phyloP scores from a whole-genome alignment of 1,140 invertebrate genomes.

The Plectus sambesii region DNA sequence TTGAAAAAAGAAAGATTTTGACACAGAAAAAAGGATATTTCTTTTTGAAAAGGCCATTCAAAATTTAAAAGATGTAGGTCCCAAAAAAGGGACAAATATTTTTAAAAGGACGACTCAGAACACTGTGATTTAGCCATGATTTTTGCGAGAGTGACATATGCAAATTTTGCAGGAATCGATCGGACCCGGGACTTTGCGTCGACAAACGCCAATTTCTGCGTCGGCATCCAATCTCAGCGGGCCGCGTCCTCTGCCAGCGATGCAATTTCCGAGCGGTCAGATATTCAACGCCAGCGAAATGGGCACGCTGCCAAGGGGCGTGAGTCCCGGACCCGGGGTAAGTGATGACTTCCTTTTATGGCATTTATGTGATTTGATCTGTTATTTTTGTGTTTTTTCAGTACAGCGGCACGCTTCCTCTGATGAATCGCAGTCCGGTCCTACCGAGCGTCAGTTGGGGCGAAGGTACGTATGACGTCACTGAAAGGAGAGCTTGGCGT shows the following conservation, averaged over 20 bases:
- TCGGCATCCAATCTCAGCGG: slow-evolving; percentile 37
- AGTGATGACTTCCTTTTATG: too few relatives aligned
- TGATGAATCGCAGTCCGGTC: slow-evolving; percentile 36
- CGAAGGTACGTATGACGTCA: too few relatives aligned
- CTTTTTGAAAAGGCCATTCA: too few relatives aligned
- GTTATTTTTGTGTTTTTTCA: slow-evolving; percentile 4
- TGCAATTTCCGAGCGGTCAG: slow-evolving; percentile 19
- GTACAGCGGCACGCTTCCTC: slow-evolving; percentile 40
- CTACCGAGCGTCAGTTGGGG: slow-evolving; percentile 26
- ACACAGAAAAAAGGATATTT: too few relatives aligned
- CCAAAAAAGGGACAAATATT: too few relatives aligned
- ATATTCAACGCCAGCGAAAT: slow-evolving; percentile 43
- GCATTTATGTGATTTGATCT: background rate
- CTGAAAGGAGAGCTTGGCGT: too few relatives aligned
- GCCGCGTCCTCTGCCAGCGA: slow-evolving; percentile 21
- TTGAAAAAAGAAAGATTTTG: too few relatives aligned
- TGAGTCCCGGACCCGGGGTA: slow-evolving; percentile 35
- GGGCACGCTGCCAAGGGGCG: slow-evolving; percentile 36
- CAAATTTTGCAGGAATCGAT: slow-evolving; percentile 38
- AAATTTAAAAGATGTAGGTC: too few relatives aligned
- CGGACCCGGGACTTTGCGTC: slow-evolving; percentile 42
- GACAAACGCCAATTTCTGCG: slow-evolving; percentile 38
- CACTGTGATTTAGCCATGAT: too few relatives aligned
- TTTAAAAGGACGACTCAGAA: too few relatives aligned
- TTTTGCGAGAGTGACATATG: too few relatives aligned